Base-by-base conservation (phyloP, 2,888 invertebrate genomes). In the Abscondita cerata region DNA sequence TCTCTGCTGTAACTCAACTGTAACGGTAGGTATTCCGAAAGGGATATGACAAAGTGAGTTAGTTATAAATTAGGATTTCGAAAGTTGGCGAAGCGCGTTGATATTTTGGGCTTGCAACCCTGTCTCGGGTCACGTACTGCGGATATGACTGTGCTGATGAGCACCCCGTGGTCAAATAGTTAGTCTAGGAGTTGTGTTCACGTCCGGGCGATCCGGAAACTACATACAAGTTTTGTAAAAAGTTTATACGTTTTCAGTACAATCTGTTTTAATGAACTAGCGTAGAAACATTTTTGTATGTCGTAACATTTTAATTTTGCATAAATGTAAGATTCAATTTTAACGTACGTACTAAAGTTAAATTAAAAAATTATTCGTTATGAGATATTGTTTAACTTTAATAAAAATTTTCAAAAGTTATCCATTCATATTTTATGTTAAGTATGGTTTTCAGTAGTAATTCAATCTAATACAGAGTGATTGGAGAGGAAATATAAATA, bases 111-210 rank as follows among this genome's bases (percentile, higher is more conserved):
- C 55, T 57, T 57, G 65, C 44, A 59, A 51, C 54, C 41, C 57
- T 60, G 62, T 62, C 54, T 59, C 48, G 60, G 64, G 65, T 71
- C 70, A 69, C 70, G 70, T 68, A 64, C 60, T 62, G 62, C 64
- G 67, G 65, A 71, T 71, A 68, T 66, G 68, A 66, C 65, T 57
- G 64, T 59, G 61, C 67, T 67, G 69, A 69, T 69, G 69, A 69
- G 66, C 66, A 51, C 67, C 66, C 63, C 60, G 65, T 65, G 68
- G 69, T 69, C 68, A 70, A 66, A 70, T 68, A 66, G 65, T 62
- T 65, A 66, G 62, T 62, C 63, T 64, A 58, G 36, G 58, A 64
- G 65, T 61, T 62, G 65, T 65, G 60, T 65, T 58, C 67, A 68
- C 66, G 66, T 68, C 65, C 65, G 58, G 59, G 48, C 47, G 52